A percentile compares a stretch with the other conserved stretches of the same genome.
phyloP scores from a whole-genome alignment of 37 sponge, comb jelly and placozoan species.

The Geodia barretti region DNA sequence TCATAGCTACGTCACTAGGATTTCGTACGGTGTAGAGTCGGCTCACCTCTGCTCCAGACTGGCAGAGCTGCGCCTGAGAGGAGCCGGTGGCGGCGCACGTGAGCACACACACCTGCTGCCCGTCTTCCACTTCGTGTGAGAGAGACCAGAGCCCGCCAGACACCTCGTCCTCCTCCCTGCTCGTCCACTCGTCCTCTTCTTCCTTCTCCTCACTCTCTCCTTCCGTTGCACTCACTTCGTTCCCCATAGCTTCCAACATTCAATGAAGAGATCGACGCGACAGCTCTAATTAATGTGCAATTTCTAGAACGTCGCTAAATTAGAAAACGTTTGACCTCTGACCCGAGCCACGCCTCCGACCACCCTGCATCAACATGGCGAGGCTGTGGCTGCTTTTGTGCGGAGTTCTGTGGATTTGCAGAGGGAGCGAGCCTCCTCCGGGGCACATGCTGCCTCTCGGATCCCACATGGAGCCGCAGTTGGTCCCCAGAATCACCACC shows the following conservation, averaged over 20 bases:
- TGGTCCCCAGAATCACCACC: slow-evolving; percentile 20
- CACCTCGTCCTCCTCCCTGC: not conserved
- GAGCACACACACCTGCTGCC: not conserved
- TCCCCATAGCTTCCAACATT: not conserved
- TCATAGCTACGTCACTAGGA: not conserved
- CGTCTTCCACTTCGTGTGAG: not conserved
- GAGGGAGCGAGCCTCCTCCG: slow-evolving; percentile 9
- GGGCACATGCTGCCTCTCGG: slow-evolving; percentile 85
- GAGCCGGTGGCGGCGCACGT: not conserved
- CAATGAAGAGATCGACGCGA: not conserved
- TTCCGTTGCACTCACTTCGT: not conserved
- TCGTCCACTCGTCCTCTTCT: not conserved
- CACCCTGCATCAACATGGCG: no score
- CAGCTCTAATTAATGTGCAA: not conserved
- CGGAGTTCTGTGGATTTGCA: slow-evolving; percentile 3
- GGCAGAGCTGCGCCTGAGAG: not conserved
- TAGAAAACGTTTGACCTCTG: no score
- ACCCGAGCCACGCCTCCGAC: no score
- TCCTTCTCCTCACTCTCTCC: not conserved
- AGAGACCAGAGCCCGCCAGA: not conserved
- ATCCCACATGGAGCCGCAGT: slow-evolving; percentile 67
- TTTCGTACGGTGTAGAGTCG: not conserved
- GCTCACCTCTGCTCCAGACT: not conserved
- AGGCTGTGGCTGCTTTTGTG: no score
- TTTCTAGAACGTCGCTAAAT: no score